Conservation (phyloP, 2,888 invertebrate genomes). For the Drosophila histrio region DNA sequence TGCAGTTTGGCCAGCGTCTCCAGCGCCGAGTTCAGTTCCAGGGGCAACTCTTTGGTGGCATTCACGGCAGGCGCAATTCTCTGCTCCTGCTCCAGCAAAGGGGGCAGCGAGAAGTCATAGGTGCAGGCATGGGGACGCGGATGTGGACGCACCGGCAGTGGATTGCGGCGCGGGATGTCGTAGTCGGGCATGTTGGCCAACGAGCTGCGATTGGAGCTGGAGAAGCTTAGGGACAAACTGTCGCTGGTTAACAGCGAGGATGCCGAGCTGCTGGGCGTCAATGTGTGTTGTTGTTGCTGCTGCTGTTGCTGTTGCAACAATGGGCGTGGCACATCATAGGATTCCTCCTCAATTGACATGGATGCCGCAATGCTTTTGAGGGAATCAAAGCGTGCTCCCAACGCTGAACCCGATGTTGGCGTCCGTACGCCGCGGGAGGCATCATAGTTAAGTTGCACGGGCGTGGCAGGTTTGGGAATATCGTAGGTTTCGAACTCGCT, state of each 20-base stretch:
- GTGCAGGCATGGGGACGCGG: constrained; percentile 74
- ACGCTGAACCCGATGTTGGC: constrained; percentile 60
- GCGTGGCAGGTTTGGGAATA: constrained; percentile 87
- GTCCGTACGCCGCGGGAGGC: constrained; percentile 84
- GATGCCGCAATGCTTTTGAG: constrained; percentile 69
- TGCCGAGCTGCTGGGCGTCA: constrained; percentile 89
- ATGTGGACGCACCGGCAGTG: constrained; percentile 82
- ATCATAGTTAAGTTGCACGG: constrained; percentile 85
- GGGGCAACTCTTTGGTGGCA: constrained; percentile 87
- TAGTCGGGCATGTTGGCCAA: constrained; percentile 88
- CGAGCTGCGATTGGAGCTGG: constrained; percentile 85
- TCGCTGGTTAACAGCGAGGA: constrained; percentile 88
- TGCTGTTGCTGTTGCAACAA: constrained; percentile 72
- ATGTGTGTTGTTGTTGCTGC: constrained; percentile 84
- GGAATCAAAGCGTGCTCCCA: constrained; percentile 76
- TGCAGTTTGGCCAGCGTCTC: constrained; percentile 90
- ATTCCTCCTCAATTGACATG: constrained; percentile 84
- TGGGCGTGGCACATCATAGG: constrained; percentile 88
- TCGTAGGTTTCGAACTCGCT: constrained; percentile 85
- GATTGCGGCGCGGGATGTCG: constrained; percentile 87
- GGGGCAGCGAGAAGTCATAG: constrained; percentile 87
- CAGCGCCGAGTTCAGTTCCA: constrained; percentile 90
- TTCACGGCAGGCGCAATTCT: constrained; percentile 10
- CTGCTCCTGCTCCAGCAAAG: constrained; percentile 75
- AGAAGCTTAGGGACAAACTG: constrained; percentile 85